Percentiles rank a stretch among this genome's conserved stretches.
Evolutionary conservation across 1,140 invertebrate genomes (phyloP).

Genomic region (Lasaia peninsularis): DNA sequence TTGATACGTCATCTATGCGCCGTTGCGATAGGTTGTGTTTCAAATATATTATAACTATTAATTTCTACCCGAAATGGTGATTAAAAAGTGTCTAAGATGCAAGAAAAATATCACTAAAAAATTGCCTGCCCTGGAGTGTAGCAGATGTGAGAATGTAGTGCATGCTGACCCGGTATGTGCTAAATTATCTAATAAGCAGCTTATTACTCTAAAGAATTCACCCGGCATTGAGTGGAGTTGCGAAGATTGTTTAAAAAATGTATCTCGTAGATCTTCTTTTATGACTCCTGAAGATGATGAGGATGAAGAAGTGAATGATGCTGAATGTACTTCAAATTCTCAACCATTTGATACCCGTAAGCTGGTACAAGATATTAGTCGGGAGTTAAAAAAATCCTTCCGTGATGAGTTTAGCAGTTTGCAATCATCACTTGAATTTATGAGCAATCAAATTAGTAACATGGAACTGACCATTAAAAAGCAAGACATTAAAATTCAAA

Average conservation of each 20-base stretch:
- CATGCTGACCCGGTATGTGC: conserved; percentile 22
- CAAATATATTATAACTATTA: no score
- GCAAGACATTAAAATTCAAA: conserved; percentile 27
- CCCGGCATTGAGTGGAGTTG: conserved; percentile 33
- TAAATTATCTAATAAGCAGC: conserved; percentile 29
- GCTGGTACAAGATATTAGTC: no score
- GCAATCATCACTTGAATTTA: conserved; percentile 27
- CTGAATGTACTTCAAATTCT: not conserved
- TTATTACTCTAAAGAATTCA: conserved; percentile 23
- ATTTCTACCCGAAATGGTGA: not conserved
- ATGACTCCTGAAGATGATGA: conserved; percentile 29
- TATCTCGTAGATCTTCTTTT: conserved; percentile 31
- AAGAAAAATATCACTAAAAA: conserved; percentile 16
- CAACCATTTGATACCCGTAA: no score
- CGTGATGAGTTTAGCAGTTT: not conserved
- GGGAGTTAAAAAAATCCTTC: no score
- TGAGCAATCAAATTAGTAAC: conserved; percentile 29
- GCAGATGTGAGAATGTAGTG: conserved; percentile 24
- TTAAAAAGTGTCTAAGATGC: not conserved
- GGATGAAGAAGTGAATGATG: conserved; percentile 14
- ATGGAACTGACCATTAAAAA: conserved; percentile 32
- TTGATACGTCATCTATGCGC: no score
- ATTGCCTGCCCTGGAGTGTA: conserved; percentile 24
- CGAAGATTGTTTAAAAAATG: conserved; percentile 27
- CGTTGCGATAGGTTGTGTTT: no score